phyloP scores from a whole-genome alignment of 2,113 vertebrate genomes.

The Urocynchramus pylzowi region DNA sequence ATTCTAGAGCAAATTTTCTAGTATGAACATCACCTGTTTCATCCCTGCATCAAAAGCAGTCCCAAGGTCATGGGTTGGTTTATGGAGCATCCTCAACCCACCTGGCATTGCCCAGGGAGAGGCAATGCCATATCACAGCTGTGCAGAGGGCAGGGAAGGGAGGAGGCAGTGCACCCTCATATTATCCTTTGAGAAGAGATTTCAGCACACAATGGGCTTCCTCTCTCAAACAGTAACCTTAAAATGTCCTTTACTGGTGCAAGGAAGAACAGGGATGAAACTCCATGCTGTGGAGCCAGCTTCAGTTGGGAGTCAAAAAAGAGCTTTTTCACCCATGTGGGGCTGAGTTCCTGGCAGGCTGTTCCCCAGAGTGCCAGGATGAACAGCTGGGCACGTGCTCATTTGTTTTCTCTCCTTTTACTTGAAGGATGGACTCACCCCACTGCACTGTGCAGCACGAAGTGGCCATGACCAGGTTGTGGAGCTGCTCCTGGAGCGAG shows the following conservation, averaged over 20 bases:
- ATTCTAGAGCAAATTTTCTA: background rate
- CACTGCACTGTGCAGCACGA: slow-evolving; percentile 92
- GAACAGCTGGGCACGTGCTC: background rate
- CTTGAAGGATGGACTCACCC: slow-evolving; percentile 91
- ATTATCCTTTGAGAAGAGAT: background rate
- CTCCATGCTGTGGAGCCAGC: background rate
- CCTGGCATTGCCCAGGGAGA: background rate
- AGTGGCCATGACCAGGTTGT: slow-evolving; percentile 94
- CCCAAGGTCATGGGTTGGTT: background rate
- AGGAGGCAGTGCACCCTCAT: background rate
- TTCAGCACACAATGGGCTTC: background rate
- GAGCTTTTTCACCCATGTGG: background rate
- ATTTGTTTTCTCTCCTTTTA: background rate
- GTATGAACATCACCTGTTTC: background rate
- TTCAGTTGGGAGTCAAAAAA: background rate
- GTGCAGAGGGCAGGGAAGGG: background rate
- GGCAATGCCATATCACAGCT: background rate
- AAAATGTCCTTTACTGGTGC: background rate
- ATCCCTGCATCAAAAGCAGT: background rate
- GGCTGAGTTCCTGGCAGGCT: background rate
- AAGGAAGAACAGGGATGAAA: background rate
- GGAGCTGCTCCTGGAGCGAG: slow-evolving; percentile 91
- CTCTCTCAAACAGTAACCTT: background rate
- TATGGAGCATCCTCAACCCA: background rate
- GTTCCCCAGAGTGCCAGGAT: background rate